A percentile compares a stretch with the other conserved stretches of the same genome.
Evolutionary conservation across 2,888 invertebrate genomes (phyloP).

Genomic region (Nemapogon koenigi): DNA sequence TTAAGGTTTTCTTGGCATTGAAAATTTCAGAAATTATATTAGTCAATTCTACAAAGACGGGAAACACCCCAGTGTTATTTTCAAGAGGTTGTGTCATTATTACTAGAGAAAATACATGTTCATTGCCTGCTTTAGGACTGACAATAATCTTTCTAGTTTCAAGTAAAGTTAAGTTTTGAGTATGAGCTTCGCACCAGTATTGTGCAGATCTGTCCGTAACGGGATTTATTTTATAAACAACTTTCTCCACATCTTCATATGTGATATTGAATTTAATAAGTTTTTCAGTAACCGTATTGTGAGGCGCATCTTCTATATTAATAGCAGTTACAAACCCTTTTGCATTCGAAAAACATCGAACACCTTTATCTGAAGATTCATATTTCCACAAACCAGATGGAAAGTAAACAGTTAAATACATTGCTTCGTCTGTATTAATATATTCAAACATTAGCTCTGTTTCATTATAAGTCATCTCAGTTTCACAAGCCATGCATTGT

Average conservation of each 20-base stretch:
- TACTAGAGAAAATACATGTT: slow-evolving; percentile 44
- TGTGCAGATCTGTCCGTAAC: slow-evolving; percentile 60
- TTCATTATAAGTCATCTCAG: slow-evolving; percentile 29
- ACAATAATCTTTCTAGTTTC: slow-evolving; percentile 57
- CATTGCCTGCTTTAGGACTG: slow-evolving; percentile 36
- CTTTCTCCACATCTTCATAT: slow-evolving; percentile 30
- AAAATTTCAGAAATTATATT: slow-evolving; percentile 29
- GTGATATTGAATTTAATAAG: slow-evolving; percentile 10
- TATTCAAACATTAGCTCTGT: slow-evolving; percentile 42
- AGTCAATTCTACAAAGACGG: slow-evolving; percentile 22
- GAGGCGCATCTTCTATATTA: slow-evolving; percentile 37
- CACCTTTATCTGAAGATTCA: slow-evolving; percentile 43
- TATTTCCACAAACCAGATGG: slow-evolving; percentile 61
- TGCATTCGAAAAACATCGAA: slow-evolving; percentile 69
- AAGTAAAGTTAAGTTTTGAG: slow-evolving; percentile 52
- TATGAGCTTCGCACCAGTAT: slow-evolving; percentile 72
- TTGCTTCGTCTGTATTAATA: slow-evolving; percentile 26
- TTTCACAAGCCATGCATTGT: slow-evolving; percentile 47
- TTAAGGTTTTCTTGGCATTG: slow-evolving; percentile 42
- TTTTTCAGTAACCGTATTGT: slow-evolving; percentile 12
- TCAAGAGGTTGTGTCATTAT: slow-evolving; percentile 26
- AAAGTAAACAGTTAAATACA: slow-evolving; percentile 61
- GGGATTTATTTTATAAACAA: slow-evolving; percentile 56
- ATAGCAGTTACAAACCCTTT: slow-evolving; percentile 54
- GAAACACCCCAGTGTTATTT: slow-evolving; percentile 23